Base-by-base conservation (phyloP, 2,113 vertebrate genomes). In the Geothlypis trichas region DNA sequence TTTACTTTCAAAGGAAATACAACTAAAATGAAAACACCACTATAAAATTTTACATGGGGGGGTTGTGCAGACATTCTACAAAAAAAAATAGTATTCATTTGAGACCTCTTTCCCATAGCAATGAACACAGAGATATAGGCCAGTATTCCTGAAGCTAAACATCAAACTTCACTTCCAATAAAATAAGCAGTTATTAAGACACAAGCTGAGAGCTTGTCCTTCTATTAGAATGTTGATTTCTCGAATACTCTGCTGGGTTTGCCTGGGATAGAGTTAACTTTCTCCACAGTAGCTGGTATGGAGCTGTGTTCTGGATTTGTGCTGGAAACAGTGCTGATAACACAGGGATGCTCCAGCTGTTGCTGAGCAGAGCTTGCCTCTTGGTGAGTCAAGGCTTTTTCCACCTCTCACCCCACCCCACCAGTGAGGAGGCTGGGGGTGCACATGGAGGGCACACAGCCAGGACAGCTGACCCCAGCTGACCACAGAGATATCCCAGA, bases 21-120 rank as follows among this genome's bases (percentile, higher is more conserved):
- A 97, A 73, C 37, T 89, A 94, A 93, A 94, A 93, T 90, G 85
- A 95, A 97, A 97, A 84, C n/a, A 55, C 33, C 74, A 47, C 86
- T 89, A 85, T 55, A 96, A 96, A 95, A 82, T 89, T 89, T 88
- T 91, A 95, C 20, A 86, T 37, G 13, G 69, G n/a, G 37, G 58
- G 68, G 63, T 55, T 93, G 39, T 52, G 46, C n/a, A 93, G 91
- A 84, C 59, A 61, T 89, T 78, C 69, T 51, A 89, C 33, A 74
- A 82, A 88, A 96, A 96, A 89, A 77, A 33, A 79, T 62, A 88
- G 57, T 62, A 54, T 66, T 55, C 68, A 67, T 76, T 95, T 69
- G 75, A 95, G 59, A 84, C 24, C 37, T 49, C n/a, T 79, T 90
- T 90, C 84, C 94, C 41, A 88, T 18, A 81, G 57, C 10, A 17